phyloP scores from a whole-genome alignment of 1,140 invertebrate species.

The Eciton burchellii region DNA sequence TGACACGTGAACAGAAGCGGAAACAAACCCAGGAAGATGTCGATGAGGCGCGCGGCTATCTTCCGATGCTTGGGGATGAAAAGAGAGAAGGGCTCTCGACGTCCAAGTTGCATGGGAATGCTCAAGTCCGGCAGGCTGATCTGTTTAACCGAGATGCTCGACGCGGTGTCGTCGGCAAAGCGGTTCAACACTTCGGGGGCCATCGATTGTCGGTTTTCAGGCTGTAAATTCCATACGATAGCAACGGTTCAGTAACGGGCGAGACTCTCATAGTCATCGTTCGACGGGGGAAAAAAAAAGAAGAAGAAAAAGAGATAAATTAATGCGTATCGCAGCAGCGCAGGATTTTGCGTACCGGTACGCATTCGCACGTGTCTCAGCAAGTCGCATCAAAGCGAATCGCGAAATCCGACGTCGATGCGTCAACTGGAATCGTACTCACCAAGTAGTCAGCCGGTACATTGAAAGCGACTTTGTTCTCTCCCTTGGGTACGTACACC shows the following conservation, averaged over 20 bases:
- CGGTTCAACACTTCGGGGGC: constrained; percentile 85
- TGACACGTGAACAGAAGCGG: not conserved
- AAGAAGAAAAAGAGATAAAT: no score
- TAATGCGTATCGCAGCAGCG: no score
- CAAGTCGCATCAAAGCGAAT: not conserved
- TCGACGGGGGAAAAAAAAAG: not conserved
- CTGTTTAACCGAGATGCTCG: constrained; percentile 87
- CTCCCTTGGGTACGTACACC: constrained; percentile 88
- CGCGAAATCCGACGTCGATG: constrained; percentile 16
- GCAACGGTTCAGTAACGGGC: no score
- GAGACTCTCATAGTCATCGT: no score
- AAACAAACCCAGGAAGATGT: constrained; percentile 89
- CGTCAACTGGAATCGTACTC: constrained; percentile 65
- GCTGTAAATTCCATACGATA: constrained; percentile 78
- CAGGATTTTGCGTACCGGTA: not conserved
- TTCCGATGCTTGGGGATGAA: constrained; percentile 90
- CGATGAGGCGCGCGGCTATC: constrained; percentile 89
- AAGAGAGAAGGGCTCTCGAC: constrained; percentile 90
- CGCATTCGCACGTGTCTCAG: no score
- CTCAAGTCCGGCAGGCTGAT: constrained; percentile 90
- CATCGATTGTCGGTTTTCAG: constrained; percentile 88
- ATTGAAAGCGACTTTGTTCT: constrained; percentile 87
- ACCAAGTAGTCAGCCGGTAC: constrained; percentile 87
- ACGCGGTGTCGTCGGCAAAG: constrained; percentile 86
- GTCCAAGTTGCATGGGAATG: constrained; percentile 88